Conservation (phyloP, 2,888 invertebrate genomes). For the Pseudococcus jackbeardsleyi region DNA sequence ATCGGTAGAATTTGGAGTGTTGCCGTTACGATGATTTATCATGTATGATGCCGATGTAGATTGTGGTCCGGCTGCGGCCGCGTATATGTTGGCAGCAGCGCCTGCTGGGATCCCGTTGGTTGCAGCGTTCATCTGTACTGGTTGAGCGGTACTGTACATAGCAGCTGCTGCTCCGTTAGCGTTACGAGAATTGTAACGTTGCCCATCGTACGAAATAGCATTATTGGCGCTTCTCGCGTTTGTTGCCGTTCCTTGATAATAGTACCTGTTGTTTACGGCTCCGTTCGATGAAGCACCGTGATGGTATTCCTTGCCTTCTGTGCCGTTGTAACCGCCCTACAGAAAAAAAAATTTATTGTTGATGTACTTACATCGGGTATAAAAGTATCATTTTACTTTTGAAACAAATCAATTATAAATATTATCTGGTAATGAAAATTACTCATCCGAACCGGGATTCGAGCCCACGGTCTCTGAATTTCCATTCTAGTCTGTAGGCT, state of each 20-base stretch:
- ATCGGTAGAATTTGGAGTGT: conserved; percentile 69
- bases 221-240: not conserved
- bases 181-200: conserved; percentile 42
- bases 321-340: conserved; percentile 55
- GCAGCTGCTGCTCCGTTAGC: not conserved
- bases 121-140: not conserved
- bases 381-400: too few species aligned
- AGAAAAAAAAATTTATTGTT: not conserved
- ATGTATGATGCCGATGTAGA: conserved; percentile 69
- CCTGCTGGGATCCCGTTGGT: not conserved
- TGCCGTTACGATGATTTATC: conserved; percentile 70
- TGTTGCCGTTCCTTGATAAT: conserved; percentile 15
- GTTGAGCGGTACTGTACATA: not conserved
- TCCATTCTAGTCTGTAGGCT: too few species aligned
- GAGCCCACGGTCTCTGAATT: too few species aligned
- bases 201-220: conserved; percentile 12
- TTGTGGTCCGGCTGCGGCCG: conserved; percentile 64
- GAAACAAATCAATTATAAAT: too few species aligned
- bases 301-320: not conserved
- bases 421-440: too few species aligned
- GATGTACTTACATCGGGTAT: not conserved
- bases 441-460: too few species aligned
- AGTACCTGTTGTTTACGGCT: conserved; percentile 22
- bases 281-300: conserved; percentile 19
- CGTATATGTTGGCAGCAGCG: conserved; percentile 2